Conservation (phyloP, 64 coral and sea anemone genomes). For the Actinia equina region DNA sequence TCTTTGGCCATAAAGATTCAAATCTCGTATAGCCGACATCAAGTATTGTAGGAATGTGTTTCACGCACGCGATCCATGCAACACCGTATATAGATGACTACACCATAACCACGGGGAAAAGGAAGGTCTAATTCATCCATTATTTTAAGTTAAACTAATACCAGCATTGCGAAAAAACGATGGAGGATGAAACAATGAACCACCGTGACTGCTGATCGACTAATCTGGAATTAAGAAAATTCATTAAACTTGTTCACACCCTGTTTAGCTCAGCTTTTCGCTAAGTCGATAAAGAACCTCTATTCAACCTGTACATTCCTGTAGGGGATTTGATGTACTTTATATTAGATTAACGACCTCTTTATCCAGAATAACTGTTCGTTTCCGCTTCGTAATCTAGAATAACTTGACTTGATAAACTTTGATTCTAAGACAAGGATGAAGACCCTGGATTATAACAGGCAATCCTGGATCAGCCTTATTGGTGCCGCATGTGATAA, state of each 20-base stretch:
- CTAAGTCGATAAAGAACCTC: neutral
- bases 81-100: too few relatives aligned
- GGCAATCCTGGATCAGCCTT: neutral
- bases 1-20: too few relatives aligned
- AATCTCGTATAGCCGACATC: too few relatives aligned
- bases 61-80: too few relatives aligned
- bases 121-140: too few relatives aligned
- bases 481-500: neutral
- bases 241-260: neutral
- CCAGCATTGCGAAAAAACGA: too few relatives aligned
- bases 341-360: neutral
- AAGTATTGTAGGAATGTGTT: too few relatives aligned
- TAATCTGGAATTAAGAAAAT: neutral
- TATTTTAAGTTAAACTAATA: too few relatives aligned
- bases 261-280: neutral
- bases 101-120: too few relatives aligned
- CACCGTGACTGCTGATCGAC: too few relatives aligned
- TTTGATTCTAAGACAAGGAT: neutral
- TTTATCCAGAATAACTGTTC: neutral
- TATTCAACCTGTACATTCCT: neutral
- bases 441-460: neutral
- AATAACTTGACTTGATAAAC: neutral
- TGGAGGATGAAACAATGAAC: too few relatives aligned
- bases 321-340: neutral
- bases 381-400: neutral